phyloP scores from a whole-genome alignment of 2,888 invertebrate genomes.

The Eurytoma adleriae region DNA sequence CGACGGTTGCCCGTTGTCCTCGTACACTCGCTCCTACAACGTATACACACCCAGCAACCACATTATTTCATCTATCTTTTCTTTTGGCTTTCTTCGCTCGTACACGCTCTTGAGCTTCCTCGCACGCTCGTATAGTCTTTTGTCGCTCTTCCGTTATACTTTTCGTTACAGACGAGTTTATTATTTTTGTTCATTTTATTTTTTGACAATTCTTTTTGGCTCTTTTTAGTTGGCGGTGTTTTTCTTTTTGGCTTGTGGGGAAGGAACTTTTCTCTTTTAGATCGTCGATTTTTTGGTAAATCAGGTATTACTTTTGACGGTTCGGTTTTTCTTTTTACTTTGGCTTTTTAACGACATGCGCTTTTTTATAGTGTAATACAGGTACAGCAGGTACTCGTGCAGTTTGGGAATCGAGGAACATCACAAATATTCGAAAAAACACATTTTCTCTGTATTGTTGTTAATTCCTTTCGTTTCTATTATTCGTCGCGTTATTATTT shows the following conservation, averaged over 20 bases:
- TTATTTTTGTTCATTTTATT: too few species aligned
- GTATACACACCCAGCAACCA: neutral
- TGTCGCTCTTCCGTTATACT: too few species aligned
- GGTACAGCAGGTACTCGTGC: constrained; percentile 3
- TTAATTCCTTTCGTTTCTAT: constrained; percentile 16
- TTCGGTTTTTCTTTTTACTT: constrained; percentile 5
- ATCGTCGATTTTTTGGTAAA: too few species aligned
- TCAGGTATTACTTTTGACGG: neutral
- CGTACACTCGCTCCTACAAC: constrained; percentile 72
- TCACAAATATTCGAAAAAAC: neutral
- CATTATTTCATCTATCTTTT: constrained; percentile 39
- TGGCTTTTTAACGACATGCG: constrained; percentile 24
- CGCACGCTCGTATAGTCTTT: too few species aligned
- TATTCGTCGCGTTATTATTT: constrained; percentile 15
- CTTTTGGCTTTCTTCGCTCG: constrained; percentile 47
- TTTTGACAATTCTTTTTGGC: too few species aligned
- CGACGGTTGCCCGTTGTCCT: constrained; percentile 70
- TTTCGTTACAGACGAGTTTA: too few species aligned
- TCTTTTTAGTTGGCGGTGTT: too few species aligned
- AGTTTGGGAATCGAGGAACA: neutral
- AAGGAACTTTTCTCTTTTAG: too few species aligned
- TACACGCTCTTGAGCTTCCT: neutral
- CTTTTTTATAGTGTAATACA: constrained; percentile 16
- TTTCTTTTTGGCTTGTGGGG: too few species aligned
- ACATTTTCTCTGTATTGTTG: neutral